phyloP scores from a whole-genome alignment of 2,888 invertebrate genomes.

The Gari tellinella region DNA sequence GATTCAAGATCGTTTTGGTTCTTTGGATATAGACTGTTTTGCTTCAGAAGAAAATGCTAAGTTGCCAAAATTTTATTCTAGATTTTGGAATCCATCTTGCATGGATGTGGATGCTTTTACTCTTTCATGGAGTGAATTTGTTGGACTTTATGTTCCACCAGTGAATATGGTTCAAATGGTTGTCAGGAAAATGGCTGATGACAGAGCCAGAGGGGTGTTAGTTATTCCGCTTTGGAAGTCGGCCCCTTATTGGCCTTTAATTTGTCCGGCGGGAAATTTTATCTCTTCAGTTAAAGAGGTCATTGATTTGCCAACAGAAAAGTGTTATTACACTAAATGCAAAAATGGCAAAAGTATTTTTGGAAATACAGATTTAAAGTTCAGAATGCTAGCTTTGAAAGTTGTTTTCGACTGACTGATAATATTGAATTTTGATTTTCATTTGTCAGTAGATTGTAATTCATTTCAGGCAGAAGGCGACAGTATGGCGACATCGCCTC shows the following conservation, averaged over 20 bases:
- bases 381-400: conserved; percentile 25
- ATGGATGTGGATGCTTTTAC: no score
- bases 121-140: no score
- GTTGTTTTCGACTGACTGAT: no score
- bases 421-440: no score
- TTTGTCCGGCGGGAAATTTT: conserved; percentile 22
- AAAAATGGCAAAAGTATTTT: conserved; percentile 14
- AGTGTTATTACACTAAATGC: conserved; percentile 4
- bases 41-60: conserved; percentile 32
- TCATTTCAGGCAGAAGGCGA: no score
- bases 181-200: conserved; percentile 17
- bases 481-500: no score
- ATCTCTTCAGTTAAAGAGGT: background rate
- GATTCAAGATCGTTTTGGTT: conserved; percentile 18
- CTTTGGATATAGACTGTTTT: conserved; percentile 35
- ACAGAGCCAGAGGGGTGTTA: no score
- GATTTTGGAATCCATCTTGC: conserved; percentile 37
- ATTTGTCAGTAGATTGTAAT: no score
- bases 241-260: conserved; percentile 30
- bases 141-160: no score
- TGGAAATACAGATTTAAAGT: conserved; percentile 15
- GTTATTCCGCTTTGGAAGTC: no score
- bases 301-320: conserved; percentile 27
- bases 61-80: conserved; percentile 31
- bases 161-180: no score